Conservation (phyloP, 2,113 vertebrate genomes). For the Lichenostomus cassidix region DNA sequence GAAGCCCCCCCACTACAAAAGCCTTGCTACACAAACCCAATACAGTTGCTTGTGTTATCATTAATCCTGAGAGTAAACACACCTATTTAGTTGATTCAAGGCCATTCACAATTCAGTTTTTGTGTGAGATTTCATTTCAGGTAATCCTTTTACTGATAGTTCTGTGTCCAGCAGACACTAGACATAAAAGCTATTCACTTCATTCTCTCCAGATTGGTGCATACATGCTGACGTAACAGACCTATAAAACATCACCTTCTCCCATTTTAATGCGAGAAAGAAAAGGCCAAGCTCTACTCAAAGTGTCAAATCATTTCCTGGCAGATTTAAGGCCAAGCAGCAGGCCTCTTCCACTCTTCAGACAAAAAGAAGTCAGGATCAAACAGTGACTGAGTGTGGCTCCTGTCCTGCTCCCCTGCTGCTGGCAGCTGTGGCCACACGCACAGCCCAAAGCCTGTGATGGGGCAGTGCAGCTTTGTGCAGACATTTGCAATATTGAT, state of each 20-base stretch:
- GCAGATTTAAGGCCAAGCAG: not conserved
- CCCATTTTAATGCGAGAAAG: not conserved
- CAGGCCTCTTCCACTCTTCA: not conserved
- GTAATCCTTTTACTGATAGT: not conserved
- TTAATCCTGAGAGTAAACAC: not conserved
- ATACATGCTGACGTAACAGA: not conserved
- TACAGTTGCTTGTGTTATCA: not conserved
- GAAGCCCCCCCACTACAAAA: not conserved
- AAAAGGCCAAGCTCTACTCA: not conserved
- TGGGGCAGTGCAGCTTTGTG: not conserved
- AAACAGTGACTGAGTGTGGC: not conserved
- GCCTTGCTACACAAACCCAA: not conserved
- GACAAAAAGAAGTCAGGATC: not conserved
- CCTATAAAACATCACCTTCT: not conserved
- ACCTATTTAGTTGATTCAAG: not conserved
- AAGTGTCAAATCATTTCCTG: not conserved
- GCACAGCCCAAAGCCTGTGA: not conserved
- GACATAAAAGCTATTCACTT: not conserved
- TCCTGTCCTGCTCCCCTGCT: not conserved
- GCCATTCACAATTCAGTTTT: not conserved
- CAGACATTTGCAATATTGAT: constrained; percentile 13
- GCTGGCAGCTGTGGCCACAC: not conserved
- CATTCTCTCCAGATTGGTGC: not conserved
- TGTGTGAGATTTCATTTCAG: not conserved
- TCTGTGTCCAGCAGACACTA: not conserved